phyloP scores from a whole-genome alignment of 2,113 vertebrate species.

The Sceloporus undulatus region DNA sequence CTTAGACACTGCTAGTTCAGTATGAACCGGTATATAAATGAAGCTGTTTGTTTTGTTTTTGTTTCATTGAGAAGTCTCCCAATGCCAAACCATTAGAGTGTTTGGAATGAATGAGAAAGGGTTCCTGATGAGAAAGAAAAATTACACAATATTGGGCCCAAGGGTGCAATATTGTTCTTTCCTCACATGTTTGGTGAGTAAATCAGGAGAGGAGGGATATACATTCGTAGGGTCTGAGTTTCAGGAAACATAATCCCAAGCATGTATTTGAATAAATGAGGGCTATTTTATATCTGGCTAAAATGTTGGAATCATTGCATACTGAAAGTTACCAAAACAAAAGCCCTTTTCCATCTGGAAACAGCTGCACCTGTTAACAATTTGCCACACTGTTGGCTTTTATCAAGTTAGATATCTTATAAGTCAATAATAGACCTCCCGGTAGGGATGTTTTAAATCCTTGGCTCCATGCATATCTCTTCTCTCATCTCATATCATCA shows the following conservation, averaged over 20 bases:
- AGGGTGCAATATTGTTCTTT: not conserved
- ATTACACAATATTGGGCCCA: not conserved
- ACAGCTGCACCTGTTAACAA: not conserved
- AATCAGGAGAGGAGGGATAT: not conserved
- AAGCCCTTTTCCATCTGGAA: too few relatives aligned
- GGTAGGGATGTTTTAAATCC: too few relatives aligned
- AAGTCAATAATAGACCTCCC: too few relatives aligned
- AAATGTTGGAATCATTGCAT: not conserved
- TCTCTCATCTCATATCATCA: too few relatives aligned
- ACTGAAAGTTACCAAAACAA: not conserved
- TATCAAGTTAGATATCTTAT: not conserved
- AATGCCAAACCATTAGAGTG: too few relatives aligned
- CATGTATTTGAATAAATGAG: not conserved
- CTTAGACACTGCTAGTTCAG: too few relatives aligned
- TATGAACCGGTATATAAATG: too few relatives aligned
- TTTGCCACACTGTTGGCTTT: not conserved
- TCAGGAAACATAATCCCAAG: not conserved
- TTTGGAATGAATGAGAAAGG: not conserved
- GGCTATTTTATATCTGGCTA: not conserved
- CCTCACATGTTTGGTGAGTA: not conserved
- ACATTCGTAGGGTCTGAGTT: not conserved
- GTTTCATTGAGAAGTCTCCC: too few relatives aligned
- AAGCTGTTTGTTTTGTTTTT: too few relatives aligned
- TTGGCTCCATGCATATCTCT: not conserved
- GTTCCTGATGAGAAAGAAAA: not conserved